phyloP scores from a whole-genome alignment of 2,113 vertebrate species.

The Xyrauchen texanus region DNA sequence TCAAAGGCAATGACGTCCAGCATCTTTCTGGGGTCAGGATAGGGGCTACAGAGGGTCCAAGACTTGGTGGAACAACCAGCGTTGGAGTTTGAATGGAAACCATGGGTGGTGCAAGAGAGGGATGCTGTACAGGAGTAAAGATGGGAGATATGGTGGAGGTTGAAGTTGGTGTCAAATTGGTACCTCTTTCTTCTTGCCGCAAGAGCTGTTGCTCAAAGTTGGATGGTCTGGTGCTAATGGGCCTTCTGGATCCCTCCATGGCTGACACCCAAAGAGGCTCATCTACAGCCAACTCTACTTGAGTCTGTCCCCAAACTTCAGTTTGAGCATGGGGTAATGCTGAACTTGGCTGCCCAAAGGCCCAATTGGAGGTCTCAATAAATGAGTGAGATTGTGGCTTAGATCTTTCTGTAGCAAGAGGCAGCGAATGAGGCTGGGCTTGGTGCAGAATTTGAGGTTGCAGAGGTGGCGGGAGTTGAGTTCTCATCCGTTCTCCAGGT shows the following conservation, averaged over 20 bases:
- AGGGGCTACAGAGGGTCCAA: not conserved
- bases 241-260: conserved; percentile 51
- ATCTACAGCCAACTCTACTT: conserved; percentile 61
- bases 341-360: conserved; percentile 37
- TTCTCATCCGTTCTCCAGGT: conserved; percentile 28
- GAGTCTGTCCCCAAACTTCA: conserved; percentile 64
- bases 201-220: conserved; percentile 59
- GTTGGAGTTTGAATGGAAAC: conserved; percentile 3
- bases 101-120: not conserved
- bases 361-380: conserved; percentile 53
- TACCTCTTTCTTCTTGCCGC: conserved; percentile 52
- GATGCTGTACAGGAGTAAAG: not conserved
- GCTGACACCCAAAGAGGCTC: conserved; percentile 40
- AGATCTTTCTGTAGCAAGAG: conserved; percentile 27
- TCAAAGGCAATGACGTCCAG: conserved; percentile 32
- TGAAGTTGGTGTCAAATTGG: not conserved
- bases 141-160: not conserved
- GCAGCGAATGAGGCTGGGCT: not conserved
- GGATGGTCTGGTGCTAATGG: conserved; percentile 34
- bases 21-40: conserved; percentile 52
- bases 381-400: conserved; percentile 41
- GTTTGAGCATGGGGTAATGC: conserved; percentile 58
- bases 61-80: not conserved
- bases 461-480: conserved; percentile 36
- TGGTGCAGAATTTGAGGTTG: conserved; percentile 41